Conservation (phyloP, 1,140 invertebrate genomes). For the Bombus consobrinus region DNA sequence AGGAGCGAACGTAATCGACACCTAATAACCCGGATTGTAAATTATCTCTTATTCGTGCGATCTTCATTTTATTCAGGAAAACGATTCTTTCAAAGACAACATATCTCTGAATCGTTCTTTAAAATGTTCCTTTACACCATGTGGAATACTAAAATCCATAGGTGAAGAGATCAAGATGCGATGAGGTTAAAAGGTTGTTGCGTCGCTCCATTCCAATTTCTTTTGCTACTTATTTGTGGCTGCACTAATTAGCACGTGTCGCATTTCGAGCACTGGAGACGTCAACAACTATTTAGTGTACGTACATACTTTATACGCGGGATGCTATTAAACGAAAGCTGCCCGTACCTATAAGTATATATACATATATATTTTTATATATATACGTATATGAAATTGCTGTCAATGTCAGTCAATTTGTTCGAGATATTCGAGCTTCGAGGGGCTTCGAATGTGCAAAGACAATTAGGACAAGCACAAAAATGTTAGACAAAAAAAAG, state of each 20-base stretch:
- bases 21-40: neutral
- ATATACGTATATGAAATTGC: slow-evolving; percentile 8
- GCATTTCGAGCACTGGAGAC: slow-evolving; percentile 59
- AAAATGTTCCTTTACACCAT: neutral
- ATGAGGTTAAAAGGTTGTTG: slow-evolving; percentile 48
- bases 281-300: slow-evolving; percentile 43
- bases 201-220: slow-evolving; percentile 63
- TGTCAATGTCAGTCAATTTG: slow-evolving; percentile 12
- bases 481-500: slow-evolving; percentile 1
- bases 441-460: neutral
- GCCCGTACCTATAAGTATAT: neutral
- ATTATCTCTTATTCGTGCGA: neutral
- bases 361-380: neutral
- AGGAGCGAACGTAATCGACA: slow-evolving; percentile 61
- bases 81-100: neutral
- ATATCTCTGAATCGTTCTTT: neutral
- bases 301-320: slow-evolving; percentile 46
- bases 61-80: neutral
- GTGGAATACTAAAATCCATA: neutral
- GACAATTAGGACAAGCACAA: neutral
- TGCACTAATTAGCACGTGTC: slow-evolving; percentile 62
- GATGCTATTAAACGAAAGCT: neutral
- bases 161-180: neutral
- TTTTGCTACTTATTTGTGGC: slow-evolving; percentile 59
- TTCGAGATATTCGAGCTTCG: neutral